phyloP scores from a whole-genome alignment of 2,797 vertebrate species.

The Cyprinodon diabolis region DNA sequence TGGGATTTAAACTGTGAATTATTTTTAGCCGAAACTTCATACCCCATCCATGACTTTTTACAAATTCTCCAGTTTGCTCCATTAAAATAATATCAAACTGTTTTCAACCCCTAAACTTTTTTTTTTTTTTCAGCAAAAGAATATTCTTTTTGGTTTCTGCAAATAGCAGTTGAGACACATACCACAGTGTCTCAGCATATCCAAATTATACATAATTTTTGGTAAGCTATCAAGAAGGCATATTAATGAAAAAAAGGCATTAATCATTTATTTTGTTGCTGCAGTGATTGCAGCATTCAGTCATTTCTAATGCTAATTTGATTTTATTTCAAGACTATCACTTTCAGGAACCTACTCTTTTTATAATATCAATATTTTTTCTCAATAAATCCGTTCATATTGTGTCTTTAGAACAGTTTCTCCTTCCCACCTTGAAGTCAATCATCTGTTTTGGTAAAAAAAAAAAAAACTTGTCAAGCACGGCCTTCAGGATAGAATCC shows the following conservation, averaged over 20 bases:
- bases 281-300: neutral
- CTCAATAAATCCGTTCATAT: neutral
- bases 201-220: neutral
- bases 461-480: neutral
- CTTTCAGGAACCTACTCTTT: neutral
- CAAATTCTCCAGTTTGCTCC: too few relatives aligned
- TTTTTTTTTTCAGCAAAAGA: too few relatives aligned
- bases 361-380: neutral
- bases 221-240: neutral
- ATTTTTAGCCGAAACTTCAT: too few relatives aligned
- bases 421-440: conserved; percentile 14
- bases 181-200: neutral
- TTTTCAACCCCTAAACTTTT: too few relatives aligned
- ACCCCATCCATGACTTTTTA: too few relatives aligned
- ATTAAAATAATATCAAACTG: too few relatives aligned
- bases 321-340: neutral
- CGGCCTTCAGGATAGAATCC: conserved; percentile 37
- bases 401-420: conserved; percentile 3
- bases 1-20: too few relatives aligned
- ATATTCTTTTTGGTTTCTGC: neutral
- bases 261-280: neutral
- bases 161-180: neutral
- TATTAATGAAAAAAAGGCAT: neutral
- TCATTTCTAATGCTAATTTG: neutral
- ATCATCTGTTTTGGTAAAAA: conserved; percentile 12